Base-by-base conservation (phyloP, 2,888 invertebrate genomes). In the Lissocephala sabroskyi region DNA sequence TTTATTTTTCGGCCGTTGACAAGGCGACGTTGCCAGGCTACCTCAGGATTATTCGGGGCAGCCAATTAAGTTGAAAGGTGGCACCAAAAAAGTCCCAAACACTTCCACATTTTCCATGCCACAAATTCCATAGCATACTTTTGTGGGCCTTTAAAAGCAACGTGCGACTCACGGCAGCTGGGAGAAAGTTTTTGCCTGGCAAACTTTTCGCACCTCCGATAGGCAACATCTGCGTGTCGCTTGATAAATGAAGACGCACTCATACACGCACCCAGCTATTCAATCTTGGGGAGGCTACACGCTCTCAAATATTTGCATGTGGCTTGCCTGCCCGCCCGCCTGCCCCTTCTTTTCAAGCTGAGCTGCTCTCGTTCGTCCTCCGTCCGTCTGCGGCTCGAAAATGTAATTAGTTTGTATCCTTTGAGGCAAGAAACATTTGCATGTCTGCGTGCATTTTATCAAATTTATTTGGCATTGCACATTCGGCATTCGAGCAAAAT, bases 11-110 rank as follows among this genome's bases (percentile, higher is more conserved):
- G 52, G 67, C 62, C 62, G 49, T 58, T 55, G 58, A 50, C 47
- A 17, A n/a, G n/a, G n/a, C n/a, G n/a, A n/a, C 37, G 62, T 60
- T 71, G 73, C 68, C 62, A 51, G 62, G 65, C 47, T 57, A 41
- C 16, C 29, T 29, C 19, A 52, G 35, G 13, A 13, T 3, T 16
- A 16, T 41, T 33, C 11, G 29, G 17, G 10, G 11, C 18, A 33
- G 10, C 9, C n/a, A 19, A 19, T 23, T 23, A 23, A 23, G 23
- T 7, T 5, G 23, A 23, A 23, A 23, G 23, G 23, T 23, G 7
- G 23, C 7, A 23, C 3, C 7, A 23, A 23, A 23, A 23, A 23
- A 23, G 5, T 17, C 13, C 13, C 13, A 2, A 4, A 35, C 13
- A 16, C 35, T 35, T 35, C 16, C 17, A 35, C 16, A 13, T 13